Evolutionary conservation across 2,113 vertebrate species (phyloP).

Genomic region (Paraplagusia blochii): DNA sequence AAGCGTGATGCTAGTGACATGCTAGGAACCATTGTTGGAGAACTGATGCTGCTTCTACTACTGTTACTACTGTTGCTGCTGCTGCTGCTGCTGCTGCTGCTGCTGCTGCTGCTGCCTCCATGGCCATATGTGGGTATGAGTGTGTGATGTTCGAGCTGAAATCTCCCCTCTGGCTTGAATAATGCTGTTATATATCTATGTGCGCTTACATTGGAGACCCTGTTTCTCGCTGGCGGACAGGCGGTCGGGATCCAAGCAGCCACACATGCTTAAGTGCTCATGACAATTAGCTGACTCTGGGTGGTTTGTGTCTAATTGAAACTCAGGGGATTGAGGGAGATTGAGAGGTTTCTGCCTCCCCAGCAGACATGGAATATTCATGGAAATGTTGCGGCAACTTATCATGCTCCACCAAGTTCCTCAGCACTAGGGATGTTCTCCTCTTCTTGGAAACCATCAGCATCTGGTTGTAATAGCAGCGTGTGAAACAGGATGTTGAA

Average conservation of each 20-base stretch:
- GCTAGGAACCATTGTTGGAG: constrained; percentile 28
- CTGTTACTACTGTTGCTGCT: too few species aligned
- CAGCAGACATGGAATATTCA: constrained; percentile 50
- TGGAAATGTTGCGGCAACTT: constrained; percentile 43
- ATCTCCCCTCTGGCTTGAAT: constrained; percentile 50
- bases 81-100: too few species aligned
- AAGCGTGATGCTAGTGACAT: constrained; percentile 14
- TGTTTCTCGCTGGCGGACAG: constrained; percentile 32
- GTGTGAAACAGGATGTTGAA: constrained; percentile 8
- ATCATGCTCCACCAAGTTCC: constrained; percentile 32
- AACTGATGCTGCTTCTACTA: not conserved
- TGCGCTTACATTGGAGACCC: constrained; percentile 27
- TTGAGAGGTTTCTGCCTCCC: constrained; percentile 41
- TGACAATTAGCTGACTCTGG: constrained; percentile 56
- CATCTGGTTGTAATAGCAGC: constrained; percentile 6
- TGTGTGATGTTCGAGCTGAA: constrained; percentile 46
- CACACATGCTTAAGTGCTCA: constrained; percentile 50
- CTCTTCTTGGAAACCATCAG: constrained; percentile 11
- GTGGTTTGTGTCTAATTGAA: constrained; percentile 61
- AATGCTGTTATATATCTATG: constrained; percentile 21
- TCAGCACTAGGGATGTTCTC: constrained; percentile 25
- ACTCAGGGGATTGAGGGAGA: constrained; percentile 49
- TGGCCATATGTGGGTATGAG: constrained; percentile 37
- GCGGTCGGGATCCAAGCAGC: constrained; percentile 29
- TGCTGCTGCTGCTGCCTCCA: constrained; percentile 14